Conservation (phyloP, 2,113 vertebrate species). For the Ophthalmolycus amberensis region DNA sequence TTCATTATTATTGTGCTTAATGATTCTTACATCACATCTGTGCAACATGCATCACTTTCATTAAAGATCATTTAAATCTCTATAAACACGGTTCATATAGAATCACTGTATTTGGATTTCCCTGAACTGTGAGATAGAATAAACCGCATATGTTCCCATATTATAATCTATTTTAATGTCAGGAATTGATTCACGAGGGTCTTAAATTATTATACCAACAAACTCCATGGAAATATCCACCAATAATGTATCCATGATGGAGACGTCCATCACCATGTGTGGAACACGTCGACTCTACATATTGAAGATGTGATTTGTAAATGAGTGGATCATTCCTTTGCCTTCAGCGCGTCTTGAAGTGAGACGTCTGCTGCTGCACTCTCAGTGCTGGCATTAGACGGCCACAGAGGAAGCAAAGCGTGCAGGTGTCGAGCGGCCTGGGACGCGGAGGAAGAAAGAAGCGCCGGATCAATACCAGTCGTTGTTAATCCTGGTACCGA, state of each 20-base stretch:
- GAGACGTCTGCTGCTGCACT: background rate
- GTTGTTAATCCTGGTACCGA: slow-evolving; percentile 72
- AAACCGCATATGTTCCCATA: no score
- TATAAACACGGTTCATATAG: background rate
- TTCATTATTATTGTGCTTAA: background rate
- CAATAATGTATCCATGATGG: no score
- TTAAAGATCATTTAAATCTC: background rate
- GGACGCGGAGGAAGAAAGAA: slow-evolving; percentile 62
- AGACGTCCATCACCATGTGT: background rate
- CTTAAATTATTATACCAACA: background rate
- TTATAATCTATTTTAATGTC: background rate
- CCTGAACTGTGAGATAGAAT: no score
- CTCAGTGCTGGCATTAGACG: slow-evolving; percentile 20
- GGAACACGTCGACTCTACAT: background rate
- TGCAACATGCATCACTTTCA: background rate
- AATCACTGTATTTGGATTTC: background rate
- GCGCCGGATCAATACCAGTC: slow-evolving; percentile 66
- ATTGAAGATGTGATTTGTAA: background rate
- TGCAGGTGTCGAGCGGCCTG: slow-evolving; percentile 69
- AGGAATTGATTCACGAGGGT: background rate
- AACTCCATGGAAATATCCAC: no score
- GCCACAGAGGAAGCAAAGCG: slow-evolving; percentile 74
- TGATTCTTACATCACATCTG: background rate
- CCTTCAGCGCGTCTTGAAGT: background rate
- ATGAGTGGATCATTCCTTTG: background rate